Evolutionary conservation across 2,888 invertebrate genomes (phyloP).

Genomic region (Falcaria lacertinaria): DNA sequence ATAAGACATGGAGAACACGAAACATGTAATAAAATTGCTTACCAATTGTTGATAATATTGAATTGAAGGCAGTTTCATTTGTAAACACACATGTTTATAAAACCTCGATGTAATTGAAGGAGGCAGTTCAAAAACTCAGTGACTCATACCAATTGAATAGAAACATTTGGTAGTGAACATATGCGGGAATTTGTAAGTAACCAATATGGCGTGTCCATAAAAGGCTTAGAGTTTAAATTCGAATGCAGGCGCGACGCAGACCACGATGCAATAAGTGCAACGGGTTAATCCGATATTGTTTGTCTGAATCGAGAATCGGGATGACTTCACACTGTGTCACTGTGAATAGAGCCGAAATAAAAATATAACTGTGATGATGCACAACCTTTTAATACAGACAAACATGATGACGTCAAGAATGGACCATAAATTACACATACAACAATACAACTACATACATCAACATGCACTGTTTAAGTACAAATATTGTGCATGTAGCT

Average conservation of each 20-base stretch:
- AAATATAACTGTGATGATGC: background rate
- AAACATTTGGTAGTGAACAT: background rate
- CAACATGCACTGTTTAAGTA: no score
- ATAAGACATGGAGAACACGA: background rate
- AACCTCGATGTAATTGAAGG: slow-evolving; percentile 5
- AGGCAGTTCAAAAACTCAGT: slow-evolving; percentile 5
- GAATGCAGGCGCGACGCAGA: background rate
- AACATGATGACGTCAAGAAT: background rate
- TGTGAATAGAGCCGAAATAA: background rate
- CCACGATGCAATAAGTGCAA: background rate
- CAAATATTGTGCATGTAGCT: no score
- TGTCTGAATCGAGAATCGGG: background rate
- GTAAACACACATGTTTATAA: slow-evolving; percentile 3
- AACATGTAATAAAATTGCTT: background rate
- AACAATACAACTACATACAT: no score
- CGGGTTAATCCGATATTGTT: background rate
- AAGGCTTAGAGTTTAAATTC: background rate
- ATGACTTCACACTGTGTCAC: background rate
- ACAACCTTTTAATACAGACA: background rate
- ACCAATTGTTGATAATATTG: background rate
- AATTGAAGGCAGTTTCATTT: no score
- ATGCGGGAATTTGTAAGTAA: background rate
- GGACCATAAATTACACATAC: no score
- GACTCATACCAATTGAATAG: background rate
- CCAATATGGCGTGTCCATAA: background rate